Base-by-base conservation (phyloP, 2,797 vertebrate species). In the Esox lucius region DNA sequence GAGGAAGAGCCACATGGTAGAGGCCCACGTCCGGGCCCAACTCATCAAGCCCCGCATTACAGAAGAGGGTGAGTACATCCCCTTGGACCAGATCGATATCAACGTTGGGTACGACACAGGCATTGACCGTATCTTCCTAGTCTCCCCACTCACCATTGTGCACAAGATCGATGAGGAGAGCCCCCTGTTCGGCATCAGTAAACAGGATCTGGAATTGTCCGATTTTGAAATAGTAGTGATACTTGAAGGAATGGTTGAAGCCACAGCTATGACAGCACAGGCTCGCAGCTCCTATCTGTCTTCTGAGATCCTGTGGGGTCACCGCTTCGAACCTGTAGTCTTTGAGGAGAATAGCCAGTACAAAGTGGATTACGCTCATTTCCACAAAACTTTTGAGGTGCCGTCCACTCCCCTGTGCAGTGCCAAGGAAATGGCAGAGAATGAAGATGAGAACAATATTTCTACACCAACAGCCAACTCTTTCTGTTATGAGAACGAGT, bases 191-290 rank as follows among this genome's bases (percentile, higher is more conserved):
- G 96, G 96, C 85, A 96, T 99, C 85, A 95, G 96, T 83, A 96
- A 95, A 83, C 96, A 97, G 89, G 97, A 98, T 77, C 91, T 99
- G 61, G 95, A 97, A 81, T 91, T 91, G 0, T 93, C 96, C 0
- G 95, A 98, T 90, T 98, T 99, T 77, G 97, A 99, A 92, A 97
- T 99, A 0, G 96, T 98, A 13, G 97, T 99, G 76, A 97, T 99
- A 78, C 93, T 99, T 0, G 97, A 99, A 83, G 97, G 97, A 33
- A 91, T 99, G 95, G 97, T 99, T 69, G 97, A 99, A 87, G 97
- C 97, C 83, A 99, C 97, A 0, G 97, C 97, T 24, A 99, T 99
- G 97, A 99, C 97, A 0, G 96, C 97, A 0, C 97, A 99, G 86
- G 97, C 97, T 6, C 96, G 97, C 75, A 97, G 95, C 90, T 99